Base-by-base conservation (phyloP, 2,888 invertebrate genomes). In the Drosophila incognita region DNA sequence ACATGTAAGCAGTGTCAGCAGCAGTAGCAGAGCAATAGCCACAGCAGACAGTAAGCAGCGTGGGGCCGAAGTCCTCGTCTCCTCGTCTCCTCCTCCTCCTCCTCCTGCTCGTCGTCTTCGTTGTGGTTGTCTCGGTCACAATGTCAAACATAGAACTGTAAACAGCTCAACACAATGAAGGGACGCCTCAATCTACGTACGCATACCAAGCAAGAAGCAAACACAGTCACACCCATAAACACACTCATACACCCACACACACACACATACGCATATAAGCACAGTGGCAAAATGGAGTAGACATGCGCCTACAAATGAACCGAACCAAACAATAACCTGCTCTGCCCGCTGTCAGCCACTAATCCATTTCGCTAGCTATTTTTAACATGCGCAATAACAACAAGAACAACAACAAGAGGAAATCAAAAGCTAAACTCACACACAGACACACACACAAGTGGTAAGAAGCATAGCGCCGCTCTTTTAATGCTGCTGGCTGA, bases 281-380 rank as follows among this genome's bases (percentile, higher is more conserved):
- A 46, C 7, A 40, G 11, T 46, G 38, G 27, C 53, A 63, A 71
- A 66, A 66, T 72, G 67, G 69, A 82, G 75, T 75, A 83, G 78
- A 78, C 85, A 87, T 85, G 85, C 83, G 75, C 80, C 82, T 72
- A 68, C 69, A 66, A 57, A 35, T 38, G 42, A 53, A 49, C 33
- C 33, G 42, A 51, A 61, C 57, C 33, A 61, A 65, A 58, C 67
- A 38, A 60, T 46, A 33, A 51, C 15, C 46, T 48, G 29, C 52
- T 27, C 49, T 36, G 68, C 77, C 72, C 68, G 40, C 69, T 67
- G 31, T 54, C 53, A 74, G 79, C 71, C 78, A 78, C 82, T 86
- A 86, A 86, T 86, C 86, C 86, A 86, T 86, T 83, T 79, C 82
- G 80, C 83, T 72, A 75, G 86, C 88, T 86, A 82, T 86, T 86